phyloP scores from a whole-genome alignment of 2,888 invertebrate genomes.

The Girardia tigrina region DNA sequence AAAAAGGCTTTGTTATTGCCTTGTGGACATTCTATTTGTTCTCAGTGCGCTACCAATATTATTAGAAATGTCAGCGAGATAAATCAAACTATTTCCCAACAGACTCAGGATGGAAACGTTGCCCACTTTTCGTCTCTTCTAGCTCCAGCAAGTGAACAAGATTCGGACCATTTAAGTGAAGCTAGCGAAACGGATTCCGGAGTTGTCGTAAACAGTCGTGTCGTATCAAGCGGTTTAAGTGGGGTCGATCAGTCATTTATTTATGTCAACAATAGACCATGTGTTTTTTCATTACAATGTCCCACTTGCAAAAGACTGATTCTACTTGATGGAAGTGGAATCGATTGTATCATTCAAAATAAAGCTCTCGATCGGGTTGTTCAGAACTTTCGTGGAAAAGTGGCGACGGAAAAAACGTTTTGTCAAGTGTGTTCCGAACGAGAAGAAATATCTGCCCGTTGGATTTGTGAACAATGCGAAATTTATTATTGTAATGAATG shows the following conservation, averaged over 20 bases:
- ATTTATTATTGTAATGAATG: slow-evolving; percentile 73
- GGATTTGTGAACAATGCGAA: slow-evolving; percentile 54
- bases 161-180: slow-evolving; percentile 63
- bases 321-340: slow-evolving; percentile 29
- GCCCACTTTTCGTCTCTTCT: not conserved
- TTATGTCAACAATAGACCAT: slow-evolving; percentile 1
- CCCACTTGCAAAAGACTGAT: slow-evolving; percentile 27
- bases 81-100: not conserved
- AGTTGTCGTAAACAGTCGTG: slow-evolving; percentile 56
- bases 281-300: not conserved
- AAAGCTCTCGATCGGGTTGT: slow-evolving; percentile 26
- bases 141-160: not conserved
- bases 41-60: slow-evolving; percentile 10
- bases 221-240: not conserved
- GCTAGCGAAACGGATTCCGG: slow-evolving; percentile 87
- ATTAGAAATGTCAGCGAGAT: not conserved
- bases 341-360: slow-evolving; percentile 31
- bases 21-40: slow-evolving; percentile 34
- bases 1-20: slow-evolving; percentile 30
- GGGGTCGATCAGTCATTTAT: not conserved
- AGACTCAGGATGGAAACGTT: not conserved
- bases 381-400: slow-evolving; percentile 18
- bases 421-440: slow-evolving; percentile 69
- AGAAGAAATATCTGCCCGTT: slow-evolving; percentile 28
- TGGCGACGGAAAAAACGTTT: slow-evolving; percentile 38